These are phyloP conservation scores for Sus cebifrons DNA, from an alignment of 2,797 vertebrate genomes.

Conservation along the genomic window DNA sequence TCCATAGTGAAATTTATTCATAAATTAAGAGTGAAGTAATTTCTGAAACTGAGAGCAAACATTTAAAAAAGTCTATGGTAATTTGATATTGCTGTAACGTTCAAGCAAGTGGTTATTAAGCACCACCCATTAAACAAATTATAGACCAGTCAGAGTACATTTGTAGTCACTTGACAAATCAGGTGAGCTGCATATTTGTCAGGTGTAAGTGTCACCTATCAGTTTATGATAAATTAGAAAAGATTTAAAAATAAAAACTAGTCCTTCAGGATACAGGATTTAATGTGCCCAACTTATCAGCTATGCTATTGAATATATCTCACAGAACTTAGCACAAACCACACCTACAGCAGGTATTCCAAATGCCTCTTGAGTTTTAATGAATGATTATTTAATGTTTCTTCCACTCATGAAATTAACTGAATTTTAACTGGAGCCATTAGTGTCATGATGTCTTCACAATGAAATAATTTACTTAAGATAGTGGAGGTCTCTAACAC, in stretches of 20 bases:
- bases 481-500: background rate
- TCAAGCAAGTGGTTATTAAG: background rate
- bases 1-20: background rate
- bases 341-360: background rate
- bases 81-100: background rate
- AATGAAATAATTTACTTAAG: slow-evolving; percentile 53
- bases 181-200: background rate
- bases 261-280: background rate
- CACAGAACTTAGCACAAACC: background rate
- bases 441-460: slow-evolving; percentile 32
- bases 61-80: slow-evolving; percentile 18
- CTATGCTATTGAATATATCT: background rate
- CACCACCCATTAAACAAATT: background rate
- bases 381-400: slow-evolving; percentile 35
- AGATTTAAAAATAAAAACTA: background rate
- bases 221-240: background rate
- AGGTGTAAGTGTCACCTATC: background rate
- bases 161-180: background rate
- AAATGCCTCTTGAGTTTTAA: slow-evolving; percentile 36
- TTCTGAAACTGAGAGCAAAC: background rate
- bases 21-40: background rate
- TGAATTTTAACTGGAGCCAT: slow-evolving; percentile 59
- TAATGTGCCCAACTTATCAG: background rate
- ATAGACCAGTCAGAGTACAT: background rate
- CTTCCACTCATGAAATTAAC: slow-evolving; percentile 61